Base-by-base conservation (phyloP, 2,888 invertebrate genomes). In the Tenthredo distinguenda region DNA sequence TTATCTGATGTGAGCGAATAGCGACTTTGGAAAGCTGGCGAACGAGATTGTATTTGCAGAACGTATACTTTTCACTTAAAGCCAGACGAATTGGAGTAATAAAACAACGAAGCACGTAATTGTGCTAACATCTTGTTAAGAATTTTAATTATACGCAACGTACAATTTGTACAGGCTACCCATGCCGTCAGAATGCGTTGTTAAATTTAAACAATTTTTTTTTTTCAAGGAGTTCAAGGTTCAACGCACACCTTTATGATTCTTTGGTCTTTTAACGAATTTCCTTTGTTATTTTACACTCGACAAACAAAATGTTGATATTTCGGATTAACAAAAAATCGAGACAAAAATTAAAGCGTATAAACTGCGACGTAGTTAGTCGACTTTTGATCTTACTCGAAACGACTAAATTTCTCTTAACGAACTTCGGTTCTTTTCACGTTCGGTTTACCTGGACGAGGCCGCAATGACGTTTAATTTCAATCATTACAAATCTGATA, bases 71-170 rank as follows among this genome's bases (percentile, higher is more conserved):
- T 21, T 62, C 62, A 12, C 26, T 62, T 62, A 62, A 62, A 62
- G 62, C 62, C 26, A 26, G 62, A 62, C 62, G 62, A 26, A 62
- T 62, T 62, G 62, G 62, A 62, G 62, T 62, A 21, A 62, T 62
- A 62, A 62, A 62, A 62, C 26, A 62, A 62, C 62, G 26, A 12
- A 26, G 62, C 62, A 62, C 62, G 62, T 62, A 62, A 26, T 62
- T 62, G 62, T 62, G 62, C 62, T 62, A 62, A 62, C 62, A 62
- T 62, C 62, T 62, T 62, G 62, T 62, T 62, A 62, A 62, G 26
- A 62, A 62, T 62, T 62, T 62, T 62, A 62, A 62, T 62, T 62
- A 62, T 26, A 62, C 62, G 26, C 26, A 1, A 26, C 10, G 62
- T 62, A 62, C 62, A 62, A 62, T 62, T 62, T 62, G 26, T 62